Conservation (phyloP, 2,888 invertebrate genomes). For the Diarsia dahlii region DNA sequence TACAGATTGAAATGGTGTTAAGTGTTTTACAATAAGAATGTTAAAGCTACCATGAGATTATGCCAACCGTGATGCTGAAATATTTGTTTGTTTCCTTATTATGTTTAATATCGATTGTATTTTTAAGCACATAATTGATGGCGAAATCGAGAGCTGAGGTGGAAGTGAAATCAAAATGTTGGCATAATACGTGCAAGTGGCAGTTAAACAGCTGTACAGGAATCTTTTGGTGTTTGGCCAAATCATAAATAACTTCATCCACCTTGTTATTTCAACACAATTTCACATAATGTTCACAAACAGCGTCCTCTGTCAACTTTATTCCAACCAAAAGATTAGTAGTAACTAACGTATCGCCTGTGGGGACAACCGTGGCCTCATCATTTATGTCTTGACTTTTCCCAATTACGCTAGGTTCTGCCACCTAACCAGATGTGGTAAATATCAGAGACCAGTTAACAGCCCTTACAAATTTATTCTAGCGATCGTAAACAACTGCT, state of each 20-base stretch:
- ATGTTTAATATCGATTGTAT: not conserved
- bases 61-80: constrained; percentile 21
- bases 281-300: not conserved
- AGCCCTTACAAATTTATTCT: constrained; percentile 44
- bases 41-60: constrained; percentile 20
- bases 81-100: constrained; percentile 1
- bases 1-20: constrained; percentile 63
- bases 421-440: constrained; percentile 15
- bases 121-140: not conserved
- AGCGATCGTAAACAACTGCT: constrained; percentile 25
- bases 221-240: not conserved
- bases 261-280: not conserved
- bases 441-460: constrained; percentile 21
- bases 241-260: not conserved
- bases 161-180: not conserved
- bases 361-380: not conserved
- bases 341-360: not conserved
- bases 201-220: not conserved
- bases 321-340: not conserved
- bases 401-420: constrained; percentile 15
- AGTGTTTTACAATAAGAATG: constrained; percentile 55
- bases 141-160: not conserved
- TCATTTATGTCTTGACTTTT: constrained; percentile 8
- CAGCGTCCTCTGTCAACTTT: not conserved
- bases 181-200: not conserved